These are phyloP conservation scores for Guaruba guarouba DNA, from an alignment of 2,113 vertebrate genomes.

Conservation along the genomic window DNA sequence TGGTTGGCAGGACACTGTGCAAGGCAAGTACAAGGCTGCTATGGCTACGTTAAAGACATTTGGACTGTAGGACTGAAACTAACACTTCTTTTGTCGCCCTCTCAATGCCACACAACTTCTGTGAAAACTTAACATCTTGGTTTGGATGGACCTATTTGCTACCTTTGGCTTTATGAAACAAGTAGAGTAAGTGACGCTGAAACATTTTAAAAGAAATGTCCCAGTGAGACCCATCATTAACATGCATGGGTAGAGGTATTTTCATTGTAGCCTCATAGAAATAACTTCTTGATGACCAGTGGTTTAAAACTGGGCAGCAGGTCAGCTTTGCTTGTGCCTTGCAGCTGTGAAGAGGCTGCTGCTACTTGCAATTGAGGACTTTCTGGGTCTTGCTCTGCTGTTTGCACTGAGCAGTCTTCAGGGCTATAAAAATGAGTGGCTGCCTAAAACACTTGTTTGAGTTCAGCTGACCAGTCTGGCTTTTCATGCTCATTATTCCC, in stretches of 20 bases:
- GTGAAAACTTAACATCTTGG: background rate
- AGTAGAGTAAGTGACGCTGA: background rate
- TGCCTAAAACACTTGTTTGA: background rate
- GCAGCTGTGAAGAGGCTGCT: background rate
- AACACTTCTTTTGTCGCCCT: background rate
- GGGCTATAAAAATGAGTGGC: background rate
- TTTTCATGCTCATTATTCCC: background rate
- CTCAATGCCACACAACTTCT: background rate
- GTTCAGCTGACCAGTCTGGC: background rate
- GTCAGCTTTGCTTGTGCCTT: background rate
- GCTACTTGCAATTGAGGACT: background rate
- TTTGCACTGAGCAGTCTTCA: background rate
- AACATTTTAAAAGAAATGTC: background rate
- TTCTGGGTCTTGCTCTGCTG: background rate
- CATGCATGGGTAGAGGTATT: rapidly evolving
- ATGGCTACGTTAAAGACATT: background rate
- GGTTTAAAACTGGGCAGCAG: background rate
- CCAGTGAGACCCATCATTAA: background rate
- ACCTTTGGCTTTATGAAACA: background rate
- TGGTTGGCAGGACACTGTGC: background rate
- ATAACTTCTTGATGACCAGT: background rate
- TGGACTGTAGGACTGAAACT: background rate
- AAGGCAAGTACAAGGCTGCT: background rate
- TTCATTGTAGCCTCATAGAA: background rate
- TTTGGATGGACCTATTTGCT: background rate